phyloP scores from a whole-genome alignment of 2,888 invertebrate genomes.

The Cantharis rufa region DNA sequence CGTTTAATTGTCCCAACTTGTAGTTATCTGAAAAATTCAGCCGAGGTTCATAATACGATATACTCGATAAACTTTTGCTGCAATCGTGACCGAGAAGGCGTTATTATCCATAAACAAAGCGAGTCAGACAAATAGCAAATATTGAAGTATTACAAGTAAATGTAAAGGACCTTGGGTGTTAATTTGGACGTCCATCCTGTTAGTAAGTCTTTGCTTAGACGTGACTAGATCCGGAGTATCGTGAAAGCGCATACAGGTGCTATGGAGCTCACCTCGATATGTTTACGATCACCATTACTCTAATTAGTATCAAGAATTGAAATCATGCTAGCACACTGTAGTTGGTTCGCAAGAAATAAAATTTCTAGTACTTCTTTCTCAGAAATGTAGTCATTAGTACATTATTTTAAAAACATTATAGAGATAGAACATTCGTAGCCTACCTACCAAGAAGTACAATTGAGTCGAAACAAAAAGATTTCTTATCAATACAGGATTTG shows the following conservation, averaged over 20 bases:
- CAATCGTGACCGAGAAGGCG: slow-evolving; percentile 38
- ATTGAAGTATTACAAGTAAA: neutral
- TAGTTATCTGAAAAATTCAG: slow-evolving; percentile 27
- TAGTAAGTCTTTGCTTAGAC: slow-evolving; percentile 33
- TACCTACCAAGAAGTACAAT: slow-evolving; percentile 14
- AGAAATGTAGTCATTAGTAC: neutral
- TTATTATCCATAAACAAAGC: slow-evolving; percentile 38
- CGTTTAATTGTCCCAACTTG: slow-evolving; percentile 24
- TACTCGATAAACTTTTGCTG: slow-evolving; percentile 35
- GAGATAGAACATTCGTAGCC: neutral
- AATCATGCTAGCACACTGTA: slow-evolving; percentile 31
- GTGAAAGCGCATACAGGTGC: slow-evolving; percentile 33
- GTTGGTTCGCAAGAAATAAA: slow-evolving; percentile 17
- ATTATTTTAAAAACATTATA: neutral
- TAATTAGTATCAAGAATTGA: slow-evolving; percentile 37
- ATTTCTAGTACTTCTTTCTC: slow-evolving; percentile 6
- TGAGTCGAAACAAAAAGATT: slow-evolving; percentile 1
- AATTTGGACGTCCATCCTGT: slow-evolving; percentile 22
- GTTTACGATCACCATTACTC: slow-evolving; percentile 38
- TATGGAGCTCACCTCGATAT: slow-evolving; percentile 30
- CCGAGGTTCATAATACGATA: slow-evolving; percentile 34
- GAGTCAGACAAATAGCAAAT: slow-evolving; percentile 18
- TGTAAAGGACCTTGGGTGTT: neutral
- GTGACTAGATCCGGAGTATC: slow-evolving; percentile 31
- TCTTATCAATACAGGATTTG: slow-evolving; percentile 15